phyloP scores from a whole-genome alignment of 2,797 vertebrate species.

The Alcedo atthis region DNA sequence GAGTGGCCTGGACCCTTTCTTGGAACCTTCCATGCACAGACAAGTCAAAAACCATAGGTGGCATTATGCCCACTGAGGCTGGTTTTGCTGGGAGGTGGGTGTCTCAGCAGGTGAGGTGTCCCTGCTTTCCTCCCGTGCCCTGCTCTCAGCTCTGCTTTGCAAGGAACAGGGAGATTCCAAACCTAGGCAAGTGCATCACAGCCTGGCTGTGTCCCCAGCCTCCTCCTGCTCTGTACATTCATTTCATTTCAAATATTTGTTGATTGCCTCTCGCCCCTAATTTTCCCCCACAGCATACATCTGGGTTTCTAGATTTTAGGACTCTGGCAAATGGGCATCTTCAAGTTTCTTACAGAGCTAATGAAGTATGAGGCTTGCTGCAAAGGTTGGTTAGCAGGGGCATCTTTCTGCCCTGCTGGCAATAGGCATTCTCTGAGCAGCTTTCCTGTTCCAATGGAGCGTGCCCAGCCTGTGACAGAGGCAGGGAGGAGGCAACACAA shows the following conservation, averaged over 20 bases:
- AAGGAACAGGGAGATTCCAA: not conserved
- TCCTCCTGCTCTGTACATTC: not conserved
- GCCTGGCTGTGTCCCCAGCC: not conserved
- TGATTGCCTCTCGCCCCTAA: not conserved
- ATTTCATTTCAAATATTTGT: not conserved
- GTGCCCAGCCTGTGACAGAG: not conserved
- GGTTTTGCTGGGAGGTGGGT: conserved; percentile 2
- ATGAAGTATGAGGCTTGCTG: not conserved
- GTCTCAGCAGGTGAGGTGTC: conserved; percentile 14
- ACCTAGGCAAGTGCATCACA: not conserved
- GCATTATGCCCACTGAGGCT: not conserved
- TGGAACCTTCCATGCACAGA: not conserved
- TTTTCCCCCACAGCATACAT: not conserved
- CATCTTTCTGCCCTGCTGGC: not conserved
- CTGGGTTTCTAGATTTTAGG: not conserved
- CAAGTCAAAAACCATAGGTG: not conserved
- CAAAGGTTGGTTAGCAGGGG: not conserved
- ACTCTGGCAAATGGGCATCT: not conserved
- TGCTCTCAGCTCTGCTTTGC: not conserved
- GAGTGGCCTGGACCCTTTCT: not conserved
- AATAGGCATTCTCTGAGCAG: not conserved
- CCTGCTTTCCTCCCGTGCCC: not conserved
- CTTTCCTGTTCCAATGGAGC: not conserved
- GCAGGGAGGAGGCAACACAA: not conserved
- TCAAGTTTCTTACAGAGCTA: not conserved